Conservation (phyloP, 2,113 vertebrate genomes). For the Limanda limanda region DNA sequence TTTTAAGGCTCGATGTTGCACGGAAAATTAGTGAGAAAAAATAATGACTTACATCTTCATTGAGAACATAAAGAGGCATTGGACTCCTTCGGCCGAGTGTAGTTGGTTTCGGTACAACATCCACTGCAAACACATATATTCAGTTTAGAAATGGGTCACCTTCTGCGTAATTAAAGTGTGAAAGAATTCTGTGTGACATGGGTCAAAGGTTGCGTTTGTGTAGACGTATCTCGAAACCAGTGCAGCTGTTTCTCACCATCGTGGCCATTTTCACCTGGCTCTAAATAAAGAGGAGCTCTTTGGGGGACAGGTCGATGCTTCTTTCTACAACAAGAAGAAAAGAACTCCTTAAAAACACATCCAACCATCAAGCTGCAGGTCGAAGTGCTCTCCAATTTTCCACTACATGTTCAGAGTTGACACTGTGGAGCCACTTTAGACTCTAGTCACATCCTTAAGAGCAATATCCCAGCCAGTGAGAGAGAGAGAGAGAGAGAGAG, state of each 20-base stretch:
- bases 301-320: constrained; percentile 86
- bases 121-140: constrained; percentile 78
- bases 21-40: neutral
- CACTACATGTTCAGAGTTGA: constrained; percentile 2
- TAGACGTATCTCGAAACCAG: too few species aligned
- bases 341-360: neutral
- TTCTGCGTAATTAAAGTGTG: neutral
- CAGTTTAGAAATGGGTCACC: neutral
- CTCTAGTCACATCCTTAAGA: constrained; percentile 51
- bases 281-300: constrained; percentile 84
- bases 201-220: neutral
- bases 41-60: constrained; percentile 87
- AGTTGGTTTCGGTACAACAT: constrained; percentile 84
- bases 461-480: constrained; percentile 40
- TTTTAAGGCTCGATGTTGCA: too few species aligned
- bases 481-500: constrained; percentile 7
- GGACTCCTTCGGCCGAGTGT: constrained; percentile 92
- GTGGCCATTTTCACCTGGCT: constrained; percentile 88
- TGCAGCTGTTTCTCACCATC: constrained; percentile 84
- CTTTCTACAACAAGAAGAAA: constrained; percentile 79
- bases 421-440: constrained; percentile 45
- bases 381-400: neutral
- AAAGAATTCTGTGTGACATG: neutral
- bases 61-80: constrained; percentile 91
- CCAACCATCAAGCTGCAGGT: neutral